Conservation (phyloP, 2,113 vertebrate species). For the Pantherophis guttatus region DNA sequence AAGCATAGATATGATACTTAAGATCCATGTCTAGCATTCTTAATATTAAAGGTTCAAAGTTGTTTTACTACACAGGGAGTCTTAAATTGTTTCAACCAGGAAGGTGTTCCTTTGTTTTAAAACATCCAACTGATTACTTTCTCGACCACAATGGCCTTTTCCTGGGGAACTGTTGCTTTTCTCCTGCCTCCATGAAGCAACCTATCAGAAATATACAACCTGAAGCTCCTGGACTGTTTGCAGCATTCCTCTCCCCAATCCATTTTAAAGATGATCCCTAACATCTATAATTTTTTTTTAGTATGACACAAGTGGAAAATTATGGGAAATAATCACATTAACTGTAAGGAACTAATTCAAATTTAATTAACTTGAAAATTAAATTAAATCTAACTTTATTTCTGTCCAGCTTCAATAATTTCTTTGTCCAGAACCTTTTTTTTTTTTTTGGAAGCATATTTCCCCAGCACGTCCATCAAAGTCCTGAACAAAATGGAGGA, state of each 20-base stretch:
- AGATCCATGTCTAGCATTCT: not conserved
- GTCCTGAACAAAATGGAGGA: not conserved
- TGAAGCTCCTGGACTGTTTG: not conserved
- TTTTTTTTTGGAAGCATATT: not conserved
- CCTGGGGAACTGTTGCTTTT: not conserved
- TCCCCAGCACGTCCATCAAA: not conserved
- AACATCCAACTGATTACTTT: not conserved
- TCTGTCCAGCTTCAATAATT: not conserved
- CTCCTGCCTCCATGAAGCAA: not conserved
- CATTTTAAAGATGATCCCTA: not conserved
- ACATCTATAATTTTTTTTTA: not conserved
- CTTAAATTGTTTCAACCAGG: not conserved
- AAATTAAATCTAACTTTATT: not conserved
- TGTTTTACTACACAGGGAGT: not conserved
- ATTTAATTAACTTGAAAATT: not conserved
- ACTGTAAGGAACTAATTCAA: not conserved
- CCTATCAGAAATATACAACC: not conserved
- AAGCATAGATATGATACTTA: not conserved
- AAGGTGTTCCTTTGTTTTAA: not conserved
- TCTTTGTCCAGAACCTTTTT: not conserved
- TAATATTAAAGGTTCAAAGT: not conserved
- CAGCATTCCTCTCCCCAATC: not conserved
- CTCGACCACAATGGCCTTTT: not conserved
- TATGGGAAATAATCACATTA: not conserved
- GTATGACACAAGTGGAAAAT: not conserved